These are phyloP conservation scores for Xiphorhynchus erythropygius DNA, from an alignment of 2,797 vertebrate species.

Conservation along the genomic window DNA sequence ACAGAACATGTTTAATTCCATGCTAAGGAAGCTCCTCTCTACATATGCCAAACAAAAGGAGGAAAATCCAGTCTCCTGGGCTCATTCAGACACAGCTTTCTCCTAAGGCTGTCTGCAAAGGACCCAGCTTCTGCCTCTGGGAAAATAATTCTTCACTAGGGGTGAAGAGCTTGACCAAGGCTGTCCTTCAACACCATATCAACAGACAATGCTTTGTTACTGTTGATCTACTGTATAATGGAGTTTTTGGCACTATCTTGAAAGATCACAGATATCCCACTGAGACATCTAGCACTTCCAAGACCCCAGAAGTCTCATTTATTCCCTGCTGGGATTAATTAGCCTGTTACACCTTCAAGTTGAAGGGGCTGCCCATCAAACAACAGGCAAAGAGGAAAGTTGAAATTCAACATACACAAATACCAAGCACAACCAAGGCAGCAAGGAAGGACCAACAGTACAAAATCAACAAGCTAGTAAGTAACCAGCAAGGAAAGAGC, in stretches of 20 bases:
- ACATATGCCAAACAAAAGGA: background rate
- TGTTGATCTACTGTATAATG: background rate
- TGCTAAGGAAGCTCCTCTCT: background rate
- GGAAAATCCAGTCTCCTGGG: background rate
- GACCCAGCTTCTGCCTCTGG: background rate
- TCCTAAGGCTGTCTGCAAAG: background rate
- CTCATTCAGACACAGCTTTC: background rate
- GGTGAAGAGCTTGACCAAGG: background rate
- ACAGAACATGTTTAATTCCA: background rate
- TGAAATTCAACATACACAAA: background rate
- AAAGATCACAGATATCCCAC: background rate
- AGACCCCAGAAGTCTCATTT: background rate
- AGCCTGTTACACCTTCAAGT: background rate
- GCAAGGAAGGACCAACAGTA: background rate
- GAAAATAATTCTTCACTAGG: background rate
- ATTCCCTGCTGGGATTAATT: background rate
- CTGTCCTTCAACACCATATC: background rate
- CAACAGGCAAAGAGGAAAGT: fast-evolving
- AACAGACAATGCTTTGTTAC: background rate
- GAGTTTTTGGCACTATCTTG: background rate
- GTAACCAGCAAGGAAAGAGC: background rate
- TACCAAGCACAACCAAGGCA: background rate
- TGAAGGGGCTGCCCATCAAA: background rate
- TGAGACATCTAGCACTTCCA: background rate
- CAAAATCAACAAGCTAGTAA: background rate